Evolutionary conservation across 2,888 invertebrate species (phyloP).

Genomic region (Scaptomyza tumidula): DNA sequence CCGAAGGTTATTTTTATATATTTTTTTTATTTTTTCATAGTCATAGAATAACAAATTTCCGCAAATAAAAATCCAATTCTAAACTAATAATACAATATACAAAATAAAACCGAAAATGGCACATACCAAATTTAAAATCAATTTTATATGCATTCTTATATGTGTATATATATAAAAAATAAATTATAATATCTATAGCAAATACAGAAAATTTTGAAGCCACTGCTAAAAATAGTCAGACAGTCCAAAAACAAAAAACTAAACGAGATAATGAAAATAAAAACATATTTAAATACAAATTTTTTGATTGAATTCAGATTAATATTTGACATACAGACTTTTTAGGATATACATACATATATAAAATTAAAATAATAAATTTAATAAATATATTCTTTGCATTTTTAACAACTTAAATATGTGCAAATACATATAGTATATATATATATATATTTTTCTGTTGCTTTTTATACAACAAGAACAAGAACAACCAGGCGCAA

Average conservation of each 20-base stretch:
- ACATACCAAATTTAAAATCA: conserved; percentile 30
- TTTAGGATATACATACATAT: conserved; percentile 64
- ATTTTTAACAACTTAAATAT: conserved; percentile 59
- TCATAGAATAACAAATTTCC: conserved; percentile 82
- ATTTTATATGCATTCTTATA: conserved; percentile 16
- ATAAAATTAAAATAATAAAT: conserved; percentile 44
- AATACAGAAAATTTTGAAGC: conserved; percentile 45
- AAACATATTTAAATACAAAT: conserved; percentile 32
- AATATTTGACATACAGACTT: conserved; percentile 63
- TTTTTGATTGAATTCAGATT: conserved; percentile 59
- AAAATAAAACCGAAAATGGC: conserved; percentile 36
- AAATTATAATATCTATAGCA: conserved; percentile 22
- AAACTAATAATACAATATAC: conserved; percentile 17
- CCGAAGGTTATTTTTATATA: conserved; percentile 80
- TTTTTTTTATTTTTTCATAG: conserved; percentile 82
- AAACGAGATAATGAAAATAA: conserved; percentile 16
- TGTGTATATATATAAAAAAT: conserved; percentile 9
- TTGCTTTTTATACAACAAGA: conserved; percentile 75
- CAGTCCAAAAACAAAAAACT: conserved; percentile 58
- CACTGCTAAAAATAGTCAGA: conserved; percentile 45
- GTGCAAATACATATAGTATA: conserved; percentile 18
- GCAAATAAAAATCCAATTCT: conserved; percentile 34
- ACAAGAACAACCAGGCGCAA: conserved; percentile 57
- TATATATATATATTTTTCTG: conserved; percentile 62
- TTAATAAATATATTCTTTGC: conserved; percentile 63